Evolutionary conservation across 2,797 vertebrate genomes (phyloP).

Genomic region (Amblyraja radiata): DNA sequence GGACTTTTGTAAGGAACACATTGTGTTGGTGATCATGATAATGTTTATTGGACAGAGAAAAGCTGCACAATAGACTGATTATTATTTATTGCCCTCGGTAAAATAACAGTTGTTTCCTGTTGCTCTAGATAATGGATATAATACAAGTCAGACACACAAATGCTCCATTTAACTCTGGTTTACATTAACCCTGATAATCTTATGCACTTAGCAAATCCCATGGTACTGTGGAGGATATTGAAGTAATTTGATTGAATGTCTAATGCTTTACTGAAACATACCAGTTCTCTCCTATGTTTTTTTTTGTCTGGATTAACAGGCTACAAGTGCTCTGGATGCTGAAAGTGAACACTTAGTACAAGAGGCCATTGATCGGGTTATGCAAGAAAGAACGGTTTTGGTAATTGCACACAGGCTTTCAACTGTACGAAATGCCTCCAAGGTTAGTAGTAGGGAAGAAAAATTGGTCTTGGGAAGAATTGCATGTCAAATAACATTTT

Average conservation of each 20-base stretch:
- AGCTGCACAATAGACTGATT: neutral
- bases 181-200: conserved; percentile 36
- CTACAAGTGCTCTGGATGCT: conserved; percentile 37
- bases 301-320: conserved; percentile 16
- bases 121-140: conserved; percentile 29
- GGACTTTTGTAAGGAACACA: neutral
- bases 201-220: conserved; percentile 29
- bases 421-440: conserved; percentile 38
- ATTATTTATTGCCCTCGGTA: conserved; percentile 25
- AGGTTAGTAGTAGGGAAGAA: conserved; percentile 19
- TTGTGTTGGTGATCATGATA: neutral
- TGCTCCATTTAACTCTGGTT: conserved; percentile 14
- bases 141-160: conserved; percentile 18
- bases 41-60: neutral
- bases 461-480: neutral
- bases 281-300: neutral
- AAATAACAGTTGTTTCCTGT: conserved; percentile 34
- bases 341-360: conserved; percentile 37
- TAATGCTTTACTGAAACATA: conserved; percentile 13
- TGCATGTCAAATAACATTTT: neutral
- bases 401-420: conserved; percentile 39
- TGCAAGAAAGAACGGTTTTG: conserved; percentile 37
- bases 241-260: conserved; percentile 14
- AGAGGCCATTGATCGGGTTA: conserved; percentile 38
- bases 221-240: neutral